phyloP scores from a whole-genome alignment of 2,113 vertebrate species.

The Phrynosoma platyrhinos region DNA sequence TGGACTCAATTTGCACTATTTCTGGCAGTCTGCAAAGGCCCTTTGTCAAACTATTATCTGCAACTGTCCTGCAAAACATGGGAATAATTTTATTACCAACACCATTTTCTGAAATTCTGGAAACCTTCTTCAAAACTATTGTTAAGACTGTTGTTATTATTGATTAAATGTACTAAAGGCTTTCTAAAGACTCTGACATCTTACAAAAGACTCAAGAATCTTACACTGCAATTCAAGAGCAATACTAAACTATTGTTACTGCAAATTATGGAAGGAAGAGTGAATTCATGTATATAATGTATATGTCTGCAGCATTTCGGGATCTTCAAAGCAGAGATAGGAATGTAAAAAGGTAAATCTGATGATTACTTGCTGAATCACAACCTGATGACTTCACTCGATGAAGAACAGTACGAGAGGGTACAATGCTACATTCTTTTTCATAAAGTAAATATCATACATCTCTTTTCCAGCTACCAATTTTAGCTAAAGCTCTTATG shows the following conservation, averaged over 20 bases:
- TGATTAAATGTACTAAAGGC: too few relatives aligned
- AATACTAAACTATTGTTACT: neutral
- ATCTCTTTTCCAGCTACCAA: neutral
- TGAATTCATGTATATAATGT: neutral
- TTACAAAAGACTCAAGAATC: too few relatives aligned
- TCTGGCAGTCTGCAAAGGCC: too few relatives aligned
- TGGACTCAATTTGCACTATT: too few relatives aligned
- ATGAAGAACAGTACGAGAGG: neutral
- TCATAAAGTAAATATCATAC: neutral
- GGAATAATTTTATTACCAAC: neutral
- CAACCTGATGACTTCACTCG: neutral
- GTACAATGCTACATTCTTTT: neutral
- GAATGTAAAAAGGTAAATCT: neutral
- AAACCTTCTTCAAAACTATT: neutral
- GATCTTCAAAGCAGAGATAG: neutral
- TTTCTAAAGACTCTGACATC: too few relatives aligned
- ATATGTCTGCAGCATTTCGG: neutral
- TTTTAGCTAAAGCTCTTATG: neutral
- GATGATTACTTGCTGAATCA: neutral
- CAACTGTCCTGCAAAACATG: neutral
- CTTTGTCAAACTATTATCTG: neutral
- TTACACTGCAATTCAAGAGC: neutral
- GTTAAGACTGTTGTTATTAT: too few relatives aligned
- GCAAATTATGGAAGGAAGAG: neutral
- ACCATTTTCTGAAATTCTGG: neutral